A percentile compares a stretch with the other conserved stretches of the same genome.
Conservation (phyloP, 2,113 vertebrate genomes). For the Haplochromis vanheusdeni region DNA sequence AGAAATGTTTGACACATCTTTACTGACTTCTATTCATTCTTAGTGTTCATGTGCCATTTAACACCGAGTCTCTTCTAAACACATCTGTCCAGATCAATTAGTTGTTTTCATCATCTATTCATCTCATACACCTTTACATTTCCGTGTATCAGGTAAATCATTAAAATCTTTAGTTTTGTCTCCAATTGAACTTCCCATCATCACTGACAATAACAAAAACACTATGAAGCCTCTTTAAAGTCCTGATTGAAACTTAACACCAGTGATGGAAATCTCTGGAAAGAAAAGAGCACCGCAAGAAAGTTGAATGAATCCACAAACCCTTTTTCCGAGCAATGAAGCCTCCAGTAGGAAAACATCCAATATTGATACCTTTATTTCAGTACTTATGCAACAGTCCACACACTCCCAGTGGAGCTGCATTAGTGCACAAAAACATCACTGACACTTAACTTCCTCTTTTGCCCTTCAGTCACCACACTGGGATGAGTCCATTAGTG, state of each 20-base stretch:
- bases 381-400: neutral
- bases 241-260: neutral
- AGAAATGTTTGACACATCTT: neutral
- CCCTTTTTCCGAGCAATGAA: neutral
- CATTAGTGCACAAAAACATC: neutral
- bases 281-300: neutral
- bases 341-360: neutral
- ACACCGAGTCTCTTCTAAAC: neutral
- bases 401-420: neutral
- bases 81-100: neutral
- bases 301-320: neutral
- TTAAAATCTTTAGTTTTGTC: neutral
- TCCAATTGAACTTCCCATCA: neutral
- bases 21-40: neutral
- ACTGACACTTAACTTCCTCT: neutral
- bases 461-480: neutral
- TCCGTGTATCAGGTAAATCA: neutral
- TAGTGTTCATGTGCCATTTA: neutral
- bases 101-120: neutral
- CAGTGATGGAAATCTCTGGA: neutral
- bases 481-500: constrained; percentile 5
- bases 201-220: neutral
- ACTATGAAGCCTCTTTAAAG: neutral
- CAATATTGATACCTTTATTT: constrained; percentile 21
- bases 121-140: neutral